phyloP scores from a whole-genome alignment of 2,888 invertebrate species.

The Phasia obesa region DNA sequence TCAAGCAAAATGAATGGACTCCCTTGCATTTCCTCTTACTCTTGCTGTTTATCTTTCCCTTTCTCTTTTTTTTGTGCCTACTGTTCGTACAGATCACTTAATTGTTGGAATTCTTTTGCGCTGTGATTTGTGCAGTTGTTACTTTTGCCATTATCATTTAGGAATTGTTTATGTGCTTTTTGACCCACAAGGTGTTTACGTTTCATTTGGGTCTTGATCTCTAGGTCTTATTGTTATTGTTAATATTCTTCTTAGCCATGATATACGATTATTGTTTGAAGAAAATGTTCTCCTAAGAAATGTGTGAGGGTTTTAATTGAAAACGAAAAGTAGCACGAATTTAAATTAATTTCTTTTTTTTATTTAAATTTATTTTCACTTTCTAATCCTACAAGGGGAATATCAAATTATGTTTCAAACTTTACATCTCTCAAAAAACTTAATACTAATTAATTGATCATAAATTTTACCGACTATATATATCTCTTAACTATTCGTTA shows the following conservation, averaged over 20 bases:
- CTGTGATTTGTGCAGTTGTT: conserved; percentile 15
- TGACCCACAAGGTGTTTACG: conserved; percentile 71
- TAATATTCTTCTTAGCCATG: conserved; percentile 29
- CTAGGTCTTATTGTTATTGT: conserved; percentile 59
- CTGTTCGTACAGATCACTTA: conserved; percentile 26
- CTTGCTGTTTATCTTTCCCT: not conserved
- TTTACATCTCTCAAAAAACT: conserved; percentile 2
- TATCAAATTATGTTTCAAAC: conserved; percentile 17
- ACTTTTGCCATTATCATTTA: conserved; percentile 57
- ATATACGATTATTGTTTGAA: conserved; percentile 47
- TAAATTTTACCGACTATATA: conserved; percentile 41
- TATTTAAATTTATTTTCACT: conserved; percentile 17
- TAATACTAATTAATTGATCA: conserved; percentile 52
- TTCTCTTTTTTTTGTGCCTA: not conserved
- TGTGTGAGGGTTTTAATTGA: not conserved
- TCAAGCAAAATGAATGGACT: conserved; percentile 19
- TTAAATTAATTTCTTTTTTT: not conserved
- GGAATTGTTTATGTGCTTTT: conserved; percentile 72
- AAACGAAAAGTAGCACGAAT: conserved; percentile 10
- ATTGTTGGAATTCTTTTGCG: conserved; percentile 41
- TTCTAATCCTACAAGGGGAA: conserved; percentile 11
- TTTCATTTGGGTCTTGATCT: conserved; percentile 68
- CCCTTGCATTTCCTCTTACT: conserved; percentile 1
- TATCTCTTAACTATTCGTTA: conserved; percentile 35
- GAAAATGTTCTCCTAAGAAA: conserved; percentile 29